Conservation (phyloP, 2,797 vertebrate genomes). For the Chelmon rostratus region DNA sequence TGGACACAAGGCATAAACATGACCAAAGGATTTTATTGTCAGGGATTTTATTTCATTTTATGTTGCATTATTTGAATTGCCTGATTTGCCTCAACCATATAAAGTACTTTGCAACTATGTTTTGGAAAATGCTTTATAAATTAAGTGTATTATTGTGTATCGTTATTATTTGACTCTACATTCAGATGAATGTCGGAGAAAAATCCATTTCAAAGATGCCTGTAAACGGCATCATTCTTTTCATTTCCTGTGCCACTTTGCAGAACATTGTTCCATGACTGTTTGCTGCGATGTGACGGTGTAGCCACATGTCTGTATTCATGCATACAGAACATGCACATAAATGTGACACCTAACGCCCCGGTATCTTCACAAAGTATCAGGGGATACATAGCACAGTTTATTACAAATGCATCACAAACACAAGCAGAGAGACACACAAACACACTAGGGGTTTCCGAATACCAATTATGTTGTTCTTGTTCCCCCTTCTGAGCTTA, state of each 20-base stretch:
- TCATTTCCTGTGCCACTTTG: conserved; percentile 19
- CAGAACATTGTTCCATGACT: conserved; percentile 10
- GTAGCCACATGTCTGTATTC: background rate
- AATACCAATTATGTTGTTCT: conserved; percentile 52
- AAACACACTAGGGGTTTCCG: conserved; percentile 47
- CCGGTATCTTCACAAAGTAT: background rate
- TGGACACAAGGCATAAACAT: too few relatives aligned
- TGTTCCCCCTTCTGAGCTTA: conserved; percentile 49
- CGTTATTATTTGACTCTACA: too few relatives aligned
- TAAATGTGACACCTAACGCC: background rate
- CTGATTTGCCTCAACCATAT: too few relatives aligned
- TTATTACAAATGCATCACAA: conserved; percentile 30
- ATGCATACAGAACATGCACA: background rate
- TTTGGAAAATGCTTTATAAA: too few relatives aligned
- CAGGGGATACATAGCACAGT: conserved; percentile 3
- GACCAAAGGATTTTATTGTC: too few relatives aligned
- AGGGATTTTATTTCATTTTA: too few relatives aligned
- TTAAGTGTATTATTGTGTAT: too few relatives aligned
- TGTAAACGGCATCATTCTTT: conserved; percentile 14
- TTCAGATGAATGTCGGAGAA: too few relatives aligned
- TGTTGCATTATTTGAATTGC: too few relatives aligned
- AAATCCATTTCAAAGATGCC: too few relatives aligned
- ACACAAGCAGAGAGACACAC: conserved; percentile 35
- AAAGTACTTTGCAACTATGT: too few relatives aligned
- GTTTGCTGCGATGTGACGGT: background rate